Evolutionary conservation across 2,888 invertebrate genomes (phyloP).

Genomic region (Lasioglossum zephyrum): DNA sequence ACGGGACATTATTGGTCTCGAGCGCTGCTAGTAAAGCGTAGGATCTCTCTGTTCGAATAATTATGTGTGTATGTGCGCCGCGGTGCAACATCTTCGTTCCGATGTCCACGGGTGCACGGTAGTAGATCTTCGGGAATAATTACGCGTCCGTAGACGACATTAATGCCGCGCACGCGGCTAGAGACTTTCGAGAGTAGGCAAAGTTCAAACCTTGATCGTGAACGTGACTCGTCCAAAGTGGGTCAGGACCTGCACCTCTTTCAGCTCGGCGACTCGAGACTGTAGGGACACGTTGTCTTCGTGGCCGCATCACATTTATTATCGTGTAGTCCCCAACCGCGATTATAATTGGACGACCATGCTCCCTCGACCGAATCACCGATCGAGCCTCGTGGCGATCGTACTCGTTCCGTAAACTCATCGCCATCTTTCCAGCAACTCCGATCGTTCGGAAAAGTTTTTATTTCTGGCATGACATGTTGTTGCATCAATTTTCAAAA

Average conservation of each 20-base stretch:
- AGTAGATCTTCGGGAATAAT: conserved; percentile 45
- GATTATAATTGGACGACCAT: conserved; percentile 44
- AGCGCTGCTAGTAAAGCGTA: background rate
- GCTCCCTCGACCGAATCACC: conserved; percentile 21
- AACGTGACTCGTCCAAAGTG: conserved; percentile 77
- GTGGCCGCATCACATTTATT: conserved; percentile 61
- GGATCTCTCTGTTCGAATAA: background rate
- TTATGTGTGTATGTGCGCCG: background rate
- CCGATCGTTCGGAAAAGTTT: background rate
- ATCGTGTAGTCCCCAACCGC: background rate
- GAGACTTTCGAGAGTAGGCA: conserved; percentile 41
- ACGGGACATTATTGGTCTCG: background rate
- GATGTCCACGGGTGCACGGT: conserved; percentile 1
- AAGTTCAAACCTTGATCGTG: conserved; percentile 75
- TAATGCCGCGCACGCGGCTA: background rate
- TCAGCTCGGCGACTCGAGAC: conserved; percentile 48
- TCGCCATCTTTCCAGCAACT: background rate
- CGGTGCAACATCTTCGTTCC: background rate
- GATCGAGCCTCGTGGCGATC: background rate
- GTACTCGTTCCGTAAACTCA: background rate
- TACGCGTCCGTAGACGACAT: conserved; percentile 35
- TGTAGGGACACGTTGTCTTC: conserved; percentile 34
- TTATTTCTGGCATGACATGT: too few relatives aligned
- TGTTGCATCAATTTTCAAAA: too few relatives aligned
- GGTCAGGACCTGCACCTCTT: conserved; percentile 78